A percentile compares a stretch with the other conserved stretches of the same genome.
These are phyloP conservation scores for Cherax destructor DNA, from an alignment of 1,140 invertebrate species.

Conservation along the genomic window DNA sequence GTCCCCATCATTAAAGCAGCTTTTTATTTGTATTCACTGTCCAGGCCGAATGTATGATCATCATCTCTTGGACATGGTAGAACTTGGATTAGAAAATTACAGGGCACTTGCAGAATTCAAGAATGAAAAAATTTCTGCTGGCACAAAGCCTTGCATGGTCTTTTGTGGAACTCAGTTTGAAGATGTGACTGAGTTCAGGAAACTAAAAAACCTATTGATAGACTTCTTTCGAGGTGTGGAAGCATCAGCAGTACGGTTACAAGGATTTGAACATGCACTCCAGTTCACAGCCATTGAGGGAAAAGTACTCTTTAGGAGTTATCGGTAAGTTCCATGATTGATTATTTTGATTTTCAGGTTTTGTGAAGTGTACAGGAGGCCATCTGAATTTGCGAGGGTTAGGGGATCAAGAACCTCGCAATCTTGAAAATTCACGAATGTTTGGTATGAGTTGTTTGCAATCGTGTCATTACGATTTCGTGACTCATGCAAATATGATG, in stretches of 20 bases:
- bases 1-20: neutral
- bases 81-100: slow-evolving; percentile 92
- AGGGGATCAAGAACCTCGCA: too few relatives aligned
- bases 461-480: too few relatives aligned
- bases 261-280: slow-evolving; percentile 94
- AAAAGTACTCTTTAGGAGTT: slow-evolving; percentile 73
- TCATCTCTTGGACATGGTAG: slow-evolving; percentile 95
- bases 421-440: too few relatives aligned
- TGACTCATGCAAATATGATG: too few relatives aligned
- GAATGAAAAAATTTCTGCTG: slow-evolving; percentile 85
- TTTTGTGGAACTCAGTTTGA: slow-evolving; percentile 97
- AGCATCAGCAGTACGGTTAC: slow-evolving; percentile 86
- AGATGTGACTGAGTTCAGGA: slow-evolving; percentile 83
- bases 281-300: slow-evolving; percentile 90
- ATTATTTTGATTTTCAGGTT: too few relatives aligned
- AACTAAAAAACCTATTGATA: slow-evolving; percentile 91
- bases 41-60: slow-evolving; percentile 89
- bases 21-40: neutral
- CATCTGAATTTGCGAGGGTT: too few relatives aligned
- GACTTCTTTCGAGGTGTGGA: slow-evolving; percentile 96
- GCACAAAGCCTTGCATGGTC: slow-evolving; percentile 93
- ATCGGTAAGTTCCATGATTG: neutral
- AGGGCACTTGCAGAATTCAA: slow-evolving; percentile 87
- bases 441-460: too few relatives aligned
- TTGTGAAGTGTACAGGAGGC: too few relatives aligned